phyloP scores from a whole-genome alignment of 35 echinoderm and acorn worm species.

The Eucidaris tribuloides region DNA sequence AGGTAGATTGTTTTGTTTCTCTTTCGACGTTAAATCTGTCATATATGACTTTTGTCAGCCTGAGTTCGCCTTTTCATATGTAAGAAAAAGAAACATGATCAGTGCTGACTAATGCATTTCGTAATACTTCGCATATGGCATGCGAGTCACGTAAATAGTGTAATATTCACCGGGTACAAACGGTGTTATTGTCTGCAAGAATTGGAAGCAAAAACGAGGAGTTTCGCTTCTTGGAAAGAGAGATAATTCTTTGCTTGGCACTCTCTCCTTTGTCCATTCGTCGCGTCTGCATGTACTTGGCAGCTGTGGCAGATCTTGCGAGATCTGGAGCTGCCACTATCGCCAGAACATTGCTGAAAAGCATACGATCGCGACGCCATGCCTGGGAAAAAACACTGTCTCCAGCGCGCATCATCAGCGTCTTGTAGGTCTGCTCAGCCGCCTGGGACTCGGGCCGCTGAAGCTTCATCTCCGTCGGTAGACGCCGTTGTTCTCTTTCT shows the following conservation, averaged over 20 bases:
- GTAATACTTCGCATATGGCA: no score
- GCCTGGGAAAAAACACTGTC: slow-evolving; percentile 56
- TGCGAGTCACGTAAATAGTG: no score
- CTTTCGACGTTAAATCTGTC: no score
- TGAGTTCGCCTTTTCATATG: no score
- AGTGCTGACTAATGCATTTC: no score
- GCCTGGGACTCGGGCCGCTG: slow-evolving; percentile 21
- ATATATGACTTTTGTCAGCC: no score
- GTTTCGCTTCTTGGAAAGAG: no score
- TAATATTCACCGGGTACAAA: no score
- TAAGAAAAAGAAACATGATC: no score
- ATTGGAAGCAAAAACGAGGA: no score
- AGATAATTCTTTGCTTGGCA: slow-evolving; percentile 52
- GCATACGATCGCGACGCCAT: slow-evolving; percentile 49
- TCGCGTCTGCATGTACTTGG: slow-evolving; percentile 29
- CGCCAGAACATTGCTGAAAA: slow-evolving; percentile 81
- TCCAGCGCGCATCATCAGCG: slow-evolving; percentile 54
- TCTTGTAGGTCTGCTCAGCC: slow-evolving; percentile 28
- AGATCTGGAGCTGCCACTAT: slow-evolving; percentile 37
- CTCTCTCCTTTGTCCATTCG: slow-evolving; percentile 25
- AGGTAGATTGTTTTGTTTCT: no score
- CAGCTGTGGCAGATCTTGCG: slow-evolving; percentile 46
- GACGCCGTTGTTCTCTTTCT: slow-evolving; percentile 70
- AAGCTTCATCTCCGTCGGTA: slow-evolving; percentile 72
- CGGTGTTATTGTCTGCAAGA: no score